Base-by-base conservation (phyloP, 2,113 vertebrate species). In the Elanoides forficatus region DNA sequence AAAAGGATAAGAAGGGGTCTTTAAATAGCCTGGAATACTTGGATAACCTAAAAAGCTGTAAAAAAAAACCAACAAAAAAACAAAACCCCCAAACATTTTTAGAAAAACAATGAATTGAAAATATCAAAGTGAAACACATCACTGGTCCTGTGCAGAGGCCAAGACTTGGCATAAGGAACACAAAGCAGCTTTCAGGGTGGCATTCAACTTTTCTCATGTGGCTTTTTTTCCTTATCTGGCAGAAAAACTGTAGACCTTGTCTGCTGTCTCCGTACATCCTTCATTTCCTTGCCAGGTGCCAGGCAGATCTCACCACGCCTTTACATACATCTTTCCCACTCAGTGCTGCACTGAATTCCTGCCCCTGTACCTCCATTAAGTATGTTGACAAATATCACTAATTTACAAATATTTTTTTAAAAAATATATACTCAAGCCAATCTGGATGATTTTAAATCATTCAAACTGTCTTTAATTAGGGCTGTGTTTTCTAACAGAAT, bases 1-100 rank as follows among this genome's bases (percentile, higher is more conserved):
- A 86, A 73, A 90, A 66, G 70, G 40, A 30, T 81, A 92, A 86
- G 52, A 90, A 93, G 72, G 66, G 43, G 20, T 15, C 36, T 89
- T 96, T 94, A 88, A 95, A 91, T 79, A 81, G 88, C 45, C 62
- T 93, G 76, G 38, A 72, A 82, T 86, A 91, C 47, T 87, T 80
- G 79, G 50, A 88, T 94, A 89, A 91, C 55, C 59, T 67, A 90
- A 85, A 90, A 94, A 74, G 50, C 82, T 72, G 26, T n/a, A 48
- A 70, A 90, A 56, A 65, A 53, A 48, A 42, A 27, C 0, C 19
- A 45, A 15, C 2, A 10, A 30, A 55, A 55, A 55, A 23, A 10
- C 30, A 87, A 56, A 72, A 43, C 19, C 6, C 23, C 23, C 34
- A 67, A 80, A 42, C 42, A 50, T 45, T 79, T 86, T 65, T 42